phyloP scores from a whole-genome alignment of 2,797 vertebrate species.

The Eospalax fontanierii region DNA sequence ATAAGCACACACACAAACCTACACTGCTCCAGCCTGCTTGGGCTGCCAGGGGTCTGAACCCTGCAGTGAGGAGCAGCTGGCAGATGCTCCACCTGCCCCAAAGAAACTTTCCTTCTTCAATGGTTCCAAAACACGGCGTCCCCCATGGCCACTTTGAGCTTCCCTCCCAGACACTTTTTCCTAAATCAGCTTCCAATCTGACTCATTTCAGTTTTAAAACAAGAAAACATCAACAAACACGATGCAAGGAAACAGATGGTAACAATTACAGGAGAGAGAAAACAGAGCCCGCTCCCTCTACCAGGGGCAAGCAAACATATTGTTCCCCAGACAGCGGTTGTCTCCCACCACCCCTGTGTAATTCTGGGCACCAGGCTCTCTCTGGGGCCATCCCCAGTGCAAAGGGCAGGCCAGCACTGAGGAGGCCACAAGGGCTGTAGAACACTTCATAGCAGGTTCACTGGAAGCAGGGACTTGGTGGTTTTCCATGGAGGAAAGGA shows the following conservation, averaged over 20 bases:
- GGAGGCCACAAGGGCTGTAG: accelerated
- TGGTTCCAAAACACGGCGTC: constrained; percentile 35
- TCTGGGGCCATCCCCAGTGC: accelerated
- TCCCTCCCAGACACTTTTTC: constrained; percentile 83
- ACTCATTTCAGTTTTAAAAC: constrained; percentile 88
- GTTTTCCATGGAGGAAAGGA: background rate
- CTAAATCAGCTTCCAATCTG: constrained; percentile 88
- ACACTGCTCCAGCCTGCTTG: background rate
- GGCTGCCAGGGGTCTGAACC: background rate
- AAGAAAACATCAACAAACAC: constrained; percentile 89
- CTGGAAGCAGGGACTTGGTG: background rate
- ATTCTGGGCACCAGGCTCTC: background rate
- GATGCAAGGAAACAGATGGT: constrained; percentile 88
- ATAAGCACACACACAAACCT: background rate
- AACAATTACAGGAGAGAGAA: constrained; percentile 89
- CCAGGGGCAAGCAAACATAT: constrained; percentile 87
- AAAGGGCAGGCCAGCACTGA: background rate
- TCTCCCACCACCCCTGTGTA: background rate
- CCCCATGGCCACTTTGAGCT: constrained; percentile 55
- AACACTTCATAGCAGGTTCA: background rate
- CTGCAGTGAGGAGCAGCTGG: background rate
- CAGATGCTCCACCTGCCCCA: background rate
- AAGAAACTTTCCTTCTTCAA: background rate
- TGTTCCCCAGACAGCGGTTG: constrained; percentile 68
- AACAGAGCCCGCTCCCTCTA: constrained; percentile 86